Conservation (phyloP, 2,888 invertebrate genomes). For the Dynastes maya region DNA sequence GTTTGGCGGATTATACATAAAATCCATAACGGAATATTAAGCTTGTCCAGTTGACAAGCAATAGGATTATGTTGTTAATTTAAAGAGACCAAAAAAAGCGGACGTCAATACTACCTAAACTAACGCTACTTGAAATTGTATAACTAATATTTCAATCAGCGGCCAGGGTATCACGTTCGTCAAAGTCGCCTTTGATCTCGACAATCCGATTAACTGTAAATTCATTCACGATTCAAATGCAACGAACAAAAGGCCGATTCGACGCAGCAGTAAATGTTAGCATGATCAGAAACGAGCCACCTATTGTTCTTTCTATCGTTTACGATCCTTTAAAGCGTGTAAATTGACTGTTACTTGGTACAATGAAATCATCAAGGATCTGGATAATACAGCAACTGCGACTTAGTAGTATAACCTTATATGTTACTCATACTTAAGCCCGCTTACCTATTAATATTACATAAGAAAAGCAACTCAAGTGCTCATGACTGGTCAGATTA, state of each 20-base stretch:
- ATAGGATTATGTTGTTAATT: background rate
- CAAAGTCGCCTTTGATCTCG: constrained; percentile 7
- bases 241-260: constrained; percentile 22
- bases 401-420: too few species aligned
- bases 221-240: constrained; percentile 6
- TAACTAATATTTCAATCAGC: constrained; percentile 24
- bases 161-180: background rate
- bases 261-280: background rate
- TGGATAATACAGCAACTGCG: too few species aligned
- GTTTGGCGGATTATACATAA: background rate
- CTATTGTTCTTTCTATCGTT: constrained; percentile 24
- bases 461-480: too few species aligned
- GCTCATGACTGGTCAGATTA: too few species aligned
- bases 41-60: constrained; percentile 7
- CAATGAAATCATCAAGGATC: background rate
- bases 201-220: constrained; percentile 5
- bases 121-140: background rate
- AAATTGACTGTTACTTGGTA: background rate
- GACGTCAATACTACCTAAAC: background rate
- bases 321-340: constrained; percentile 1
- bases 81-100: background rate
- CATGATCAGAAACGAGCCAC: constrained; percentile 12
- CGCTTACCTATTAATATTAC: too few species aligned
- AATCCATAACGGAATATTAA: constrained; percentile 10
- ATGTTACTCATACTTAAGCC: too few species aligned